Evolutionary conservation across 2,113 vertebrate genomes (phyloP).

Genomic region (Coptodon bakossiorum): DNA sequence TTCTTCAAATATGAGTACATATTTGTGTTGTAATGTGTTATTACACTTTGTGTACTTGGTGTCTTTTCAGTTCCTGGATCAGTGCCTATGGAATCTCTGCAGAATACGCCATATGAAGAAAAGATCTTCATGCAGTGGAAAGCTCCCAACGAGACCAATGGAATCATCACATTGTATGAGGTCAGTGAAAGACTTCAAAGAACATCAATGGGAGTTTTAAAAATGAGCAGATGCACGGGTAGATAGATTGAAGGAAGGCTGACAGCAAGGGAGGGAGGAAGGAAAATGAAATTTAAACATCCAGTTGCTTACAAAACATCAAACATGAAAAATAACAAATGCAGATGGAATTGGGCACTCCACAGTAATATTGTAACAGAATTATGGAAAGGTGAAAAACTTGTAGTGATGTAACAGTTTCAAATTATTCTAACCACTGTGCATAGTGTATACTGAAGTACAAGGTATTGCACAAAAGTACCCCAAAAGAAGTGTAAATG

Average conservation of each 20-base stretch:
- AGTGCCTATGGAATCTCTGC: conserved; percentile 89
- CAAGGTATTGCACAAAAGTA: not conserved
- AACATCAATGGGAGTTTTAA: not conserved
- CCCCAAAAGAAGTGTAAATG: not conserved
- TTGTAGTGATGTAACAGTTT: not conserved
- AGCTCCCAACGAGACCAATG: conserved; percentile 96
- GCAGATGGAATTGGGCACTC: not conserved
- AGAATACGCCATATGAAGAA: conserved; percentile 93
- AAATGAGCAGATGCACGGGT: not conserved
- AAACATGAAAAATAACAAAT: not conserved
- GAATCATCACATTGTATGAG: conserved; percentile 96
- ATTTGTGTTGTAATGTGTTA: not conserved
- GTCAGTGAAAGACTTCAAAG: conserved; percentile 54
- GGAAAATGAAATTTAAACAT: not conserved
- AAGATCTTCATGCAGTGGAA: conserved; percentile 99
- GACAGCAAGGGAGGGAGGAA: not conserved
- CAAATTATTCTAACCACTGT: not conserved
- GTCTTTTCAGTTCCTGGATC: conserved; percentile 83
- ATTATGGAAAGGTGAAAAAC: not conserved
- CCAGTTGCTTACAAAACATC: not conserved
- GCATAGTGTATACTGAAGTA: not conserved
- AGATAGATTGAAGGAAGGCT: not conserved
- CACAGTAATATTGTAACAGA: not conserved
- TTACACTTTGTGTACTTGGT: not conserved
- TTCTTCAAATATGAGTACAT: not conserved